Conservation (phyloP, 2,888 invertebrate genomes). For the Mycalesis mineus region DNA sequence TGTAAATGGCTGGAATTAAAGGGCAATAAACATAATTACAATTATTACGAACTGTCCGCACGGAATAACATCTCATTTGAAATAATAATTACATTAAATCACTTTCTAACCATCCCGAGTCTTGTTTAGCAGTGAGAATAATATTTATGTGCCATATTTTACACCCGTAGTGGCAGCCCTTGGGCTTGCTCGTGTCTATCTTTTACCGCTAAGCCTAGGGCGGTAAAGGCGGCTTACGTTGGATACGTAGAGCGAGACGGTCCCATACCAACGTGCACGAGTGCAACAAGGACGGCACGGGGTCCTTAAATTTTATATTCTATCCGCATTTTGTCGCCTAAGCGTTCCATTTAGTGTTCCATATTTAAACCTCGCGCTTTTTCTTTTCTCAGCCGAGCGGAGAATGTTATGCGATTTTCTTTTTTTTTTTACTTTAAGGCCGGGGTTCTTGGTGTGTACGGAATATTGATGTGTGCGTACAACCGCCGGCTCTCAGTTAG, state of each 20-base stretch:
- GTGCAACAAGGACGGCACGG: conserved; percentile 53
- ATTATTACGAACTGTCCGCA: conserved; percentile 10
- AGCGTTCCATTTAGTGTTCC: conserved; percentile 79
- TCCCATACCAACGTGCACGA: conserved; percentile 36
- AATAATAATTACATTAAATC: conserved; percentile 46
- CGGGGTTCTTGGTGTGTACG: conserved; percentile 54
- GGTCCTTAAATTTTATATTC: conserved; percentile 77
- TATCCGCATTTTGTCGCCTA: conserved; percentile 79
- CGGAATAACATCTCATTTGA: conserved; percentile 42
- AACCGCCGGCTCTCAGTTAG: conserved; percentile 71
- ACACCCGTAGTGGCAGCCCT: conserved; percentile 49
- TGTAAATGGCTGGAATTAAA: conserved; percentile 5
- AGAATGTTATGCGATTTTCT: conserved; percentile 66
- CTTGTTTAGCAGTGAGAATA: conserved; percentile 52
- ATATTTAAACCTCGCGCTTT: conserved; percentile 74
- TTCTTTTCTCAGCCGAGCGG: conserved; percentile 65
- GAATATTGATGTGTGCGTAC: conserved; percentile 76
- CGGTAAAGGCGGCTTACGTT: conserved; percentile 67
- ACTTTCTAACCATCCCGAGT: conserved; percentile 48
- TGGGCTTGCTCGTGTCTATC: conserved; percentile 66
- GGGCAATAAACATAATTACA: conserved; percentile 12
- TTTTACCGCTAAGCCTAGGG: conserved; percentile 76
- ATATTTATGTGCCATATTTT: conserved; percentile 41
- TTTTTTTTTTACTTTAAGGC: conserved; percentile 57
- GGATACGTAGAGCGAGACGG: conserved; percentile 60